Evolutionary conservation across 2,797 vertebrate genomes (phyloP).

Genomic region (Holocentrus rufus): DNA sequence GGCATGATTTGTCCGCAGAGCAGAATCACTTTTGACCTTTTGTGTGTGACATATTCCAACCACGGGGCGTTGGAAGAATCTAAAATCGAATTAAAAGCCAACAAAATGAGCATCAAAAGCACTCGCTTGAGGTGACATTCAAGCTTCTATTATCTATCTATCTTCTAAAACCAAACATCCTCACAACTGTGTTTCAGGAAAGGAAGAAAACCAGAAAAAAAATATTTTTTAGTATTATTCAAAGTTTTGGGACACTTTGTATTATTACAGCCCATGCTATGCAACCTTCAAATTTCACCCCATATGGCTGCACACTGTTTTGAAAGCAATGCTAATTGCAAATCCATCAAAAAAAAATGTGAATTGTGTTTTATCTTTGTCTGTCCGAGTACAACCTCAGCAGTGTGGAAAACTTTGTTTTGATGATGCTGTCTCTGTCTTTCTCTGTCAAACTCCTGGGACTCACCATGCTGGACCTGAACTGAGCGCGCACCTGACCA

Average conservation of each 20-base stretch:
- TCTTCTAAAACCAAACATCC: too few species aligned
- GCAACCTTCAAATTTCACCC: neutral
- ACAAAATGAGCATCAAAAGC: too few species aligned
- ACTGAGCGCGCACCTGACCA: constrained; percentile 5
- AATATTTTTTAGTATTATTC: too few species aligned
- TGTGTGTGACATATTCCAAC: too few species aligned
- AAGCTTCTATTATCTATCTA: too few species aligned
- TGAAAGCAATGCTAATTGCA: neutral
- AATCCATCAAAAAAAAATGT: neutral
- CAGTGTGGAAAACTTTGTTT: neutral
- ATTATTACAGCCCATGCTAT: neutral
- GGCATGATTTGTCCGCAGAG: neutral
- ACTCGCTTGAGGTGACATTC: too few species aligned
- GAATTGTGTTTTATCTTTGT: neutral
- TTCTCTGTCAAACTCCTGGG: neutral
- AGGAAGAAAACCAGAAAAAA: too few species aligned
- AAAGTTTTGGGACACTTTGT: too few species aligned
- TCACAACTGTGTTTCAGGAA: too few species aligned
- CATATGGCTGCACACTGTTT: neutral
- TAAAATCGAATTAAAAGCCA: too few species aligned
- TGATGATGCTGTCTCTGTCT: neutral
- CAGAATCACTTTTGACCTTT: neutral
- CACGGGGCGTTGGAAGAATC: too few species aligned
- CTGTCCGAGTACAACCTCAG: neutral
- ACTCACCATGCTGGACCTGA: neutral